Evolutionary conservation across 1,140 invertebrate species (phyloP).

Genomic region (Hydropsyche tenuis): DNA sequence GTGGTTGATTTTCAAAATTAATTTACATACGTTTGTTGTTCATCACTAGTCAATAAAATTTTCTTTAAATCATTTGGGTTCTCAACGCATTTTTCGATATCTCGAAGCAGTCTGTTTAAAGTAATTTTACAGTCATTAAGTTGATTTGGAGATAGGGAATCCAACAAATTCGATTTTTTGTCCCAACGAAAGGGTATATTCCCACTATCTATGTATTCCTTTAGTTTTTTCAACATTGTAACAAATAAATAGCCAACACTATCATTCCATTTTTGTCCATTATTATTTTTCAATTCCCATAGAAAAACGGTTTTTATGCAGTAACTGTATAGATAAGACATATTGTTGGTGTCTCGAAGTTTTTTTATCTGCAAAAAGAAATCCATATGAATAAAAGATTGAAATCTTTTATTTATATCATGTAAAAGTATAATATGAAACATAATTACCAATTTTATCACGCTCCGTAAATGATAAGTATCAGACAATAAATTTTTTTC

Average conservation of each 20-base stretch:
- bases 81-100: background rate
- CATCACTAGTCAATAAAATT: background rate
- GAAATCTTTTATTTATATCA: no score
- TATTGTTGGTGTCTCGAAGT: background rate
- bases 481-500: slow-evolving; percentile 1
- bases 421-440: no score
- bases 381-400: no score
- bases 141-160: background rate
- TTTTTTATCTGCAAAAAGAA: background rate
- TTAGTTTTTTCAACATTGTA: background rate
- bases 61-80: background rate
- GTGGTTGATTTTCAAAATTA: no score
- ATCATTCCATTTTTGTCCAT: background rate
- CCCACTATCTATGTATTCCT: background rate
- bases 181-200: slow-evolving; percentile 11
- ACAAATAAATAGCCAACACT: slow-evolving; percentile 17
- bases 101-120: background rate
- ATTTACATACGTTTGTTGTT: no score
- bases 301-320: slow-evolving; percentile 17
- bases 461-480: background rate
- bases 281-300: background rate
- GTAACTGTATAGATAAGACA: slow-evolving; percentile 5
- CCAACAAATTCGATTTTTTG: slow-evolving; percentile 5
- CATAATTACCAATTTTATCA: slow-evolving; percentile 20
- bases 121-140: background rate